Evolutionary conservation across 2,797 vertebrate species (phyloP).

Genomic region (Crax fasciolata): DNA sequence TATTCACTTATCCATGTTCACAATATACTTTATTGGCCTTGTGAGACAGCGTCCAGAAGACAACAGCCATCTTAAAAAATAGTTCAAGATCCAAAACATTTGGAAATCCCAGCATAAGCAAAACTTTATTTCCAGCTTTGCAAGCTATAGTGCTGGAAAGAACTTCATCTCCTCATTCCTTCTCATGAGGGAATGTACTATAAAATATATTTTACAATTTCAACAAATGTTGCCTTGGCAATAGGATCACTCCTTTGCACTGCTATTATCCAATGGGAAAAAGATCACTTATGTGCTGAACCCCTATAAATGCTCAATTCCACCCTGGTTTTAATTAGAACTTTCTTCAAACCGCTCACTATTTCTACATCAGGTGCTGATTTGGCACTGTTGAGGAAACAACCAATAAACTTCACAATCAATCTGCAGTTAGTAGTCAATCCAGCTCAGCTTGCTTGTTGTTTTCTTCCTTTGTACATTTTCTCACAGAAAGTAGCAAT

Average conservation of each 20-base stretch:
- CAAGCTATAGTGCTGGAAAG: conserved; percentile 37
- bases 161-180: conserved; percentile 41
- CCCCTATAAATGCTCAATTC: conserved; percentile 48
- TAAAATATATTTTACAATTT: conserved; percentile 67
- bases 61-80: neutral
- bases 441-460: conserved; percentile 44
- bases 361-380: conserved; percentile 73
- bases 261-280: conserved; percentile 34
- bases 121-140: conserved; percentile 44
- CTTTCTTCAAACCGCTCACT: conserved; percentile 57
- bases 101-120: conserved; percentile 3
- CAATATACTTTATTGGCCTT: neutral
- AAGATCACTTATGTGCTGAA: conserved; percentile 13
- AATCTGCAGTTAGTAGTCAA: conserved; percentile 74
- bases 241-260: conserved; percentile 29
- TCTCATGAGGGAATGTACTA: neutral
- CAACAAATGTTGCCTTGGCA: conserved; percentile 60
- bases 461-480: conserved; percentile 70
- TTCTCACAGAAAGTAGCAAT: conserved; percentile 74
- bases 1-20: neutral
- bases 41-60: neutral
- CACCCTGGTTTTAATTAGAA: conserved; percentile 74
- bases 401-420: conserved; percentile 79
- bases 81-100: neutral
- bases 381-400: conserved; percentile 76